Evolutionary conservation across 2,797 vertebrate species (phyloP).

Genomic region (Amniataba percoides): DNA sequence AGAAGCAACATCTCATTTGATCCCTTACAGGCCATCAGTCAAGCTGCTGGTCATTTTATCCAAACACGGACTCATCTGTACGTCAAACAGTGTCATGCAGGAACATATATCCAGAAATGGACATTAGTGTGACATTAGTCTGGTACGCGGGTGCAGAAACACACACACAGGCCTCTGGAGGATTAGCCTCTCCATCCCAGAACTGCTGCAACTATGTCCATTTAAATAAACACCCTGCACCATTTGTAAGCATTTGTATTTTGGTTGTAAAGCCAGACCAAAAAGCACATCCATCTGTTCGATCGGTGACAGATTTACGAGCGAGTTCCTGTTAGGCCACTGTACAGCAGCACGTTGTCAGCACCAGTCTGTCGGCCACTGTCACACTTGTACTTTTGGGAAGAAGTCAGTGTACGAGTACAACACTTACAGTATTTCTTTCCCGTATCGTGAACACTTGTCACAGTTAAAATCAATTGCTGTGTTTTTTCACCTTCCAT

Average conservation of each 20-base stretch:
- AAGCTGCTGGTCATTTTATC: constrained; percentile 49
- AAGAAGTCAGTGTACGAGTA: neutral
- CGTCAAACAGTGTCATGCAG: constrained; percentile 53
- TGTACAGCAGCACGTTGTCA: constrained; percentile 21
- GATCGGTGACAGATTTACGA: constrained; percentile 60
- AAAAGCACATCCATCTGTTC: constrained; percentile 50
- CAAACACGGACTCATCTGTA: constrained; percentile 54
- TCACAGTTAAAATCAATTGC: no score
- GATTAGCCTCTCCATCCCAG: constrained; percentile 50
- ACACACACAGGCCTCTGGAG: constrained; percentile 22
- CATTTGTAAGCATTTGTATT: constrained; percentile 60
- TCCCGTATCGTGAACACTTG: no score
- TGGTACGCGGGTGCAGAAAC: neutral
- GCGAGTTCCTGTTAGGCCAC: constrained; percentile 35
- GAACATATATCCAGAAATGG: constrained; percentile 8
- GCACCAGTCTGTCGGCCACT: neutral
- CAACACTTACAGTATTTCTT: no score
- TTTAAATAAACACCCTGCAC: constrained; percentile 71
- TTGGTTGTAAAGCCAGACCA: constrained; percentile 49
- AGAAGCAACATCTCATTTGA: constrained; percentile 33
- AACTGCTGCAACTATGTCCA: constrained; percentile 53
- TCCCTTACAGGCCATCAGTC: constrained; percentile 45
- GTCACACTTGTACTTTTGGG: constrained; percentile 5
- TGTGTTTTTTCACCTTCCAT: no score
- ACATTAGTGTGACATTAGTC: constrained; percentile 11